Evolutionary conservation across 2,113 vertebrate genomes (phyloP).

Genomic region (human): GRCh38 chr2:214817001-214817500

Average conservation of each 20-base stretch:
- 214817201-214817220: neutral
- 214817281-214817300: too few relatives aligned
- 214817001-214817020: neutral
- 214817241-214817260: neutral
- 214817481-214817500: too few relatives aligned
- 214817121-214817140: neutral
- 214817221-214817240: neutral
- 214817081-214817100: neutral
- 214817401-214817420: too few relatives aligned
- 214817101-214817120: neutral
- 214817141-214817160: neutral
- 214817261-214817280: too few relatives aligned
- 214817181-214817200: neutral
- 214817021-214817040: neutral
- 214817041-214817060: conserved; percentile 26
- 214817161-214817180: neutral
- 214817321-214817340: too few relatives aligned
- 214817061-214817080: neutral
- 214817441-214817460: too few relatives aligned
- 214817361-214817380: too few relatives aligned
- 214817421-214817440: too few relatives aligned
- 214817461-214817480: too few relatives aligned
- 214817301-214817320: too few relatives aligned
- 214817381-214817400: too few relatives aligned
- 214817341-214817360: too few relatives aligned